phyloP scores from a whole-genome alignment of 2,888 invertebrate species.

The Andrena dorsata region DNA sequence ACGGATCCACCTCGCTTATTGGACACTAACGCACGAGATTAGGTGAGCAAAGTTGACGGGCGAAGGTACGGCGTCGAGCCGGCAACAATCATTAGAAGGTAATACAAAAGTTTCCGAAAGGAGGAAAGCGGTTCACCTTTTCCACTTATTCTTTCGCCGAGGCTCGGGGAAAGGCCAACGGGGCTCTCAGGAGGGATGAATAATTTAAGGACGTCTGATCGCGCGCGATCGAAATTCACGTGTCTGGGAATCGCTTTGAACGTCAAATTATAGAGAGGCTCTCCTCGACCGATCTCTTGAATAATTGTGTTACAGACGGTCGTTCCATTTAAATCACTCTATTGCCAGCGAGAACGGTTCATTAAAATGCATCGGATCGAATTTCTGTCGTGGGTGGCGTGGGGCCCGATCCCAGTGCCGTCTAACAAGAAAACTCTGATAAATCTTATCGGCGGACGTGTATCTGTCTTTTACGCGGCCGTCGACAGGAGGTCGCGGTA shows the following conservation, averaged over 20 bases:
- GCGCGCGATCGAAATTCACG: conserved; percentile 70
- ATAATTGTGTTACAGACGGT: conserved; percentile 72
- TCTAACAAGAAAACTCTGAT: conserved; percentile 67
- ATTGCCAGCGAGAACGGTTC: conserved; percentile 68
- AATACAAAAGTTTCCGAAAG: conserved; percentile 67
- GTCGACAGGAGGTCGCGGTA: conserved; percentile 19
- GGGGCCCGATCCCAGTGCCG: conserved; percentile 39
- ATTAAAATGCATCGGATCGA: conserved; percentile 72
- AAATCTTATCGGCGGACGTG: conserved; percentile 60
- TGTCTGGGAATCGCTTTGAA: conserved; percentile 74
- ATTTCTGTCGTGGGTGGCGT: conserved; percentile 60
- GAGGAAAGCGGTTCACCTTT: conserved; percentile 52
- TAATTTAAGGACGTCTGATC: conserved; percentile 73
- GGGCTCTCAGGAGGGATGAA: conserved; percentile 68
- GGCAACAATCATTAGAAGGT: conserved; percentile 68
- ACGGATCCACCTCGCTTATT: neutral
- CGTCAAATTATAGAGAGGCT: conserved; percentile 72
- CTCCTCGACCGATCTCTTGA: conserved; percentile 69
- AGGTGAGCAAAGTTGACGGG: conserved; percentile 57
- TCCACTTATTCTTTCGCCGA: conserved; percentile 61
- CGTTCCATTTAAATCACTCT: conserved; percentile 74
- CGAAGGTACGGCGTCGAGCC: conserved; percentile 27
- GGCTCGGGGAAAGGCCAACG: conserved; percentile 28
- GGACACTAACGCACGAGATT: conserved; percentile 62
- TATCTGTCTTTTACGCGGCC: conserved; percentile 23